Evolutionary conservation across 2,797 vertebrate species (phyloP).

Genomic region (Steatocranus sp.): DNA sequence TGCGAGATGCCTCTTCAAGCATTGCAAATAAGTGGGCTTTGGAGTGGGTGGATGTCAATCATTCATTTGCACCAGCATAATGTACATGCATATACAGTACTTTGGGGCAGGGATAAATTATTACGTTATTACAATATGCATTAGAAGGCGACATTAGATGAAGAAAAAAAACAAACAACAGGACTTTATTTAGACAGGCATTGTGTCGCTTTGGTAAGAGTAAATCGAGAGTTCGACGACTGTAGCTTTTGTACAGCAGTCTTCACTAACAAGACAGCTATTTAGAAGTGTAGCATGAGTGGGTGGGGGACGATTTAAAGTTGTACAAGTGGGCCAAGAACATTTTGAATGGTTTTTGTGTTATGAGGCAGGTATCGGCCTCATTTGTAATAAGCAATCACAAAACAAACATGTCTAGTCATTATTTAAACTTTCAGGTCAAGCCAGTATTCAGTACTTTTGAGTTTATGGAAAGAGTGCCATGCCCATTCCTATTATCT

Average conservation of each 20-base stretch:
- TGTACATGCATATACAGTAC: slow-evolving; percentile 1
- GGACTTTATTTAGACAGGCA: background rate
- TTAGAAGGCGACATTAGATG: slow-evolving; percentile 6
- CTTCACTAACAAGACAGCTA: background rate
- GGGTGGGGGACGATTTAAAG: background rate
- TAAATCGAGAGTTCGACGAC: background rate
- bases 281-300: background rate
- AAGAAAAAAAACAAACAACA: background rate
- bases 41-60: slow-evolving; percentile 59
- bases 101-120: slow-evolving; percentile 9
- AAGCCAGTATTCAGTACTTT: background rate
- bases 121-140: too few species aligned
- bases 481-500: background rate
- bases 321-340: background rate
- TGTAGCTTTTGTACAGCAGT: background rate
- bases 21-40: slow-evolving; percentile 25
- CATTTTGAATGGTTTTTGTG: background rate
- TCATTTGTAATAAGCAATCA: background rate
- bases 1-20: slow-evolving; percentile 39
- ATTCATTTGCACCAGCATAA: slow-evolving; percentile 22
- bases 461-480: background rate
- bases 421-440: background rate
- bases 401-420: background rate
- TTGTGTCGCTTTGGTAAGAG: background rate
- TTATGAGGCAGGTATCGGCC: background rate